Conservation (phyloP, 2,113 vertebrate species). For the Crotophaga sulcirostris region DNA sequence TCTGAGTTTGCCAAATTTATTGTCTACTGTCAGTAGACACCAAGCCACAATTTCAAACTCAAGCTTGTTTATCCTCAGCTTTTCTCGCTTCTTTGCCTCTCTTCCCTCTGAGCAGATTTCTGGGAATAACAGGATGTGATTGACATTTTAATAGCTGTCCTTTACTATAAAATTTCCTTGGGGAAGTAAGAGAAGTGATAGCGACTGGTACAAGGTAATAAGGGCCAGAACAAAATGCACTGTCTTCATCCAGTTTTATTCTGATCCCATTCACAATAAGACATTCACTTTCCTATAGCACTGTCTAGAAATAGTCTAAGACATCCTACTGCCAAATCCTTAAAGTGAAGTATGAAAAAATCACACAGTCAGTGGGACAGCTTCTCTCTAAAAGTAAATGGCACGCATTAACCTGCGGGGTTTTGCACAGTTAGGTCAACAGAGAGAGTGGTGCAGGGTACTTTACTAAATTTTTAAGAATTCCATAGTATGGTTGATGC, state of each 20-base stretch:
- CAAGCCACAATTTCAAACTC: not conserved
- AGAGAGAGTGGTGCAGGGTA: not conserved
- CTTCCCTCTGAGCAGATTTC: not conserved
- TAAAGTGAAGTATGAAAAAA: not conserved
- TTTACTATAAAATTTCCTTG: not conserved
- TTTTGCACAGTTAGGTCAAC: not conserved
- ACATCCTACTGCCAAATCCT: not conserved
- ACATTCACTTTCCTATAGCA: not conserved
- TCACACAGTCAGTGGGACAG: not conserved
- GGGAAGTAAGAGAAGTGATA: not conserved
- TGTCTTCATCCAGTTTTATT: not conserved
- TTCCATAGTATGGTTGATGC: not conserved
- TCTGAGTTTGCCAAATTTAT: not conserved
- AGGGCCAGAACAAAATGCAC: not conserved
- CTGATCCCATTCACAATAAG: not conserved
- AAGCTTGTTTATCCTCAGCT: accelerated
- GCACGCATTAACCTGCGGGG: not conserved
- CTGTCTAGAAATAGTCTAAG: not conserved
- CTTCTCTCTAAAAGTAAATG: not conserved
- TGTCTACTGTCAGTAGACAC: not conserved
- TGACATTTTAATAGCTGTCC: not conserved
- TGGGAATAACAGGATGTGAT: not conserved
- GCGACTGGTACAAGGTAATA: not conserved
- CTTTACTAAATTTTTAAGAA: not conserved
- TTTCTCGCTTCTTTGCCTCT: not conserved